Evolutionary conservation across 2,797 vertebrate species (phyloP).

Genomic region (Pseudomugil gertrudae): DNA sequence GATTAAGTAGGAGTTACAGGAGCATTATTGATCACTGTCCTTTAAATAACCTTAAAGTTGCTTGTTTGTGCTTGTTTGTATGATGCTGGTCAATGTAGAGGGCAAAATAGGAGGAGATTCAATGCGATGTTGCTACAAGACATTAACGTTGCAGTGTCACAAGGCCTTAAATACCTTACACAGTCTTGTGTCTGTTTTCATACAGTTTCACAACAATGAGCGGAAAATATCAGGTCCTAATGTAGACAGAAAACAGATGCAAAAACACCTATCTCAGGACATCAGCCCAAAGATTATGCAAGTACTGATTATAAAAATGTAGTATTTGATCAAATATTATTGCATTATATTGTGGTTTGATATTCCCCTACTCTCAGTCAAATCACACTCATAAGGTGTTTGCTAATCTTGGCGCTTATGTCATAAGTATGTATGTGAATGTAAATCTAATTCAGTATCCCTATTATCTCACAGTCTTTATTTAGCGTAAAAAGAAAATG

Average conservation of each 20-base stretch:
- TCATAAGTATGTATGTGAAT: slow-evolving; percentile 11
- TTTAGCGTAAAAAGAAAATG: slow-evolving; percentile 54
- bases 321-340: slow-evolving; percentile 1
- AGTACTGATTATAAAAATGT: background rate
- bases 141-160: slow-evolving; percentile 34
- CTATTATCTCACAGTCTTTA: slow-evolving; percentile 41
- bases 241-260: background rate
- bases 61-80: slow-evolving; percentile 79
- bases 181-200: slow-evolving; percentile 14
- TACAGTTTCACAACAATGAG: slow-evolving; percentile 10
- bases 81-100: slow-evolving; percentile 70
- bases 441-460: slow-evolving; percentile 24
- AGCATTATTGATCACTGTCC: slow-evolving; percentile 86
- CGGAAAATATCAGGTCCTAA: slow-evolving; percentile 25
- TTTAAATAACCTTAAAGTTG: slow-evolving; percentile 86
- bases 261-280: background rate
- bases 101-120: slow-evolving; percentile 58
- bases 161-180: slow-evolving; percentile 13
- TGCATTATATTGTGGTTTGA: slow-evolving; percentile 3
- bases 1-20: slow-evolving; percentile 86
- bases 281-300: background rate
- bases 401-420: slow-evolving; percentile 1
- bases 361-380: slow-evolving; percentile 5
- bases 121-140: slow-evolving; percentile 33
- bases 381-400: slow-evolving; percentile 3